Evolutionary conservation across 2,888 invertebrate genomes (phyloP), one percentile per base, ranked within the genome.

Genomic region (Anodontia alba): DNA sequence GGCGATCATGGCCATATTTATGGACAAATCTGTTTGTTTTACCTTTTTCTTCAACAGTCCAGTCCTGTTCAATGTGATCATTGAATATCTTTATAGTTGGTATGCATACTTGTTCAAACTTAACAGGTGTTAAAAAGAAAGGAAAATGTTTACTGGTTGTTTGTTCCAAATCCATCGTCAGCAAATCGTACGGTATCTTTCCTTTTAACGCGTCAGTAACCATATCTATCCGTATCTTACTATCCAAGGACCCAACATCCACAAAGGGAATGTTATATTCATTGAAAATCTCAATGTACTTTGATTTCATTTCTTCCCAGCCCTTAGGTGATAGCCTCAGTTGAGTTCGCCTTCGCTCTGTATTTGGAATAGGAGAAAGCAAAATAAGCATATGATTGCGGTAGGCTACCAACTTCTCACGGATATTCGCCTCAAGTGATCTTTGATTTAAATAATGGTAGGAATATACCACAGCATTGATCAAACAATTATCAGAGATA

Each of bases 21-120:
- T 42, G n/a, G 5, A 85, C 73, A 51, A 82, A 85, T 74, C 82
- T 46, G 57, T 78, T 82, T 31, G 78, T 82, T 66, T 73, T 36
- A 0, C 78, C 78, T 10, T 51, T 29, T 20, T 26, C 68, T 23
- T 72, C 75, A 36, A 51, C 46, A 8, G 78, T 78, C 85, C 85
- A 85, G 20, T 51, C 54, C 42, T 80, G 80, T 46, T 66, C 69
- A 43, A 76, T 78, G 15, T 43, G 51, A 51, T 78, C 67, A n/a
- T 82, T 76, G 5, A 36, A 49, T 5, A 85, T 29, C 49, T 78
- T 78, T 2, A 85, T 46, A 12, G 85, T 85, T 46, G 80, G 81
- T 42, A 85, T 80, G 1, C 49, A 31, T 15, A 82, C 74, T 23
- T 43, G 10, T 12, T 49, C 51, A 1, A 54, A 38, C 26, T 62